Conservation (phyloP, 1,140 invertebrate genomes). For the Papilio polyxenes region DNA sequence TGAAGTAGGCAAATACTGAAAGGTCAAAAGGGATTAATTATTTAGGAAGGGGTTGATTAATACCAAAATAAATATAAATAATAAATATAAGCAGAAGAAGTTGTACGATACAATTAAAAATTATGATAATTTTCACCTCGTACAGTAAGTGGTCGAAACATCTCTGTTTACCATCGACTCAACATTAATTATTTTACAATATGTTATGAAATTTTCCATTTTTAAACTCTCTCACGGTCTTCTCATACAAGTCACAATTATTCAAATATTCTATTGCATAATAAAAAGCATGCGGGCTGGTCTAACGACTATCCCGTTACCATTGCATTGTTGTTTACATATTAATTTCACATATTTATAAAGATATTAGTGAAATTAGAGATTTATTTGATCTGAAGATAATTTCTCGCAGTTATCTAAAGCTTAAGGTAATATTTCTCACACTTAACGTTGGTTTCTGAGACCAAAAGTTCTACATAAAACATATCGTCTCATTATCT, state of each 20-base stretch:
- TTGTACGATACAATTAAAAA: too few relatives aligned
- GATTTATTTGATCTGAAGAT: conserved; percentile 9
- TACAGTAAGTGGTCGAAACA: neutral
- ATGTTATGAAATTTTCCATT: neutral
- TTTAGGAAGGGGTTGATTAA: too few relatives aligned
- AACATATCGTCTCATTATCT: too few relatives aligned
- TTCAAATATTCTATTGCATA: conserved; percentile 54
- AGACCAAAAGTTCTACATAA: too few relatives aligned
- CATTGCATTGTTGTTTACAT: conserved; percentile 42
- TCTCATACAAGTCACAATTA: conserved; percentile 44
- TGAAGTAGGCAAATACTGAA: too few relatives aligned
- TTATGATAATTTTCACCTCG: neutral
- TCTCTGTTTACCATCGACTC: neutral
- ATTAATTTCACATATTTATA: neutral
- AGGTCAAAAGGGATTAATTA: too few relatives aligned
- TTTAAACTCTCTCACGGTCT: conserved; percentile 49
- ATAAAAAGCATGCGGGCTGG: conserved; percentile 56
- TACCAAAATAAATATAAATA: too few relatives aligned
- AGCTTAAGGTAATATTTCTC: neutral
- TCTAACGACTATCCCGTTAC: conserved; percentile 58
- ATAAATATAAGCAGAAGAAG: too few relatives aligned
- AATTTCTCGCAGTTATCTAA: neutral
- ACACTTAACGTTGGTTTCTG: neutral
- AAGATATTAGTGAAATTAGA: neutral
- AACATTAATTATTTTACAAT: neutral